Base-by-base conservation (phyloP, 2,888 invertebrate species). In the Nowickia ferox region DNA sequence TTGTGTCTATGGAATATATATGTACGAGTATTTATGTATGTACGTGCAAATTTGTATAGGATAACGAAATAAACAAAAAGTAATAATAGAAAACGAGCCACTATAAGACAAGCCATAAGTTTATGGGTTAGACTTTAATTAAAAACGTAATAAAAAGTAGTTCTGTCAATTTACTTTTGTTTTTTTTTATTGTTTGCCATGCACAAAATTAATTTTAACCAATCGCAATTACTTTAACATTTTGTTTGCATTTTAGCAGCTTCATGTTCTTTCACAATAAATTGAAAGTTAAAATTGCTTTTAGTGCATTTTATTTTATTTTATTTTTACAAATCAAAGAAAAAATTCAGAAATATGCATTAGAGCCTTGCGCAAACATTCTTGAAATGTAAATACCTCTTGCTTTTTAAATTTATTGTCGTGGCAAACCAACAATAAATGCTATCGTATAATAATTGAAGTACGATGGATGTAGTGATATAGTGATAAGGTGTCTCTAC, bases 61-160 rank as follows among this genome's bases (percentile, higher is more conserved):
- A 38, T 38, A 53, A 22, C 9, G 6, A 65, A 44, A 30, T 19
- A 19, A 51, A 30, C 44, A 57, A 72, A n/a, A n/a, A 22, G 53
- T 9, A 53, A 53, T n/a, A 42, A 53, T n/a, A 51, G 22, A 30
- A 75, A 75, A 65, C 19, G 38, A 40, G 19, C 22, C 40, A 46
- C 22, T 15, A 42, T n/a, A 55, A 55, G 48, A 40, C 46, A 57
- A 48, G n/a, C 61, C 77, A 61, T 40, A 78, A 68, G 22, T 61
- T 69, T 53, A 53, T 53, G 17, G 42, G 3, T 51, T 53, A 42
- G 55, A 53, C 15, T 78, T 78, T 78, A 78, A 71, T 78, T 78
- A 71, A 61, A 63, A 78, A 19, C 71, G 19, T 13, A 71, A 69
- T 71, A 63, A 78, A 66, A 74, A 53, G 30, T 30, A 30, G 6